Base-by-base conservation (phyloP, 30 jellyfish, hydroid and myxozoan species). In the Sanderia malayensis region DNA sequence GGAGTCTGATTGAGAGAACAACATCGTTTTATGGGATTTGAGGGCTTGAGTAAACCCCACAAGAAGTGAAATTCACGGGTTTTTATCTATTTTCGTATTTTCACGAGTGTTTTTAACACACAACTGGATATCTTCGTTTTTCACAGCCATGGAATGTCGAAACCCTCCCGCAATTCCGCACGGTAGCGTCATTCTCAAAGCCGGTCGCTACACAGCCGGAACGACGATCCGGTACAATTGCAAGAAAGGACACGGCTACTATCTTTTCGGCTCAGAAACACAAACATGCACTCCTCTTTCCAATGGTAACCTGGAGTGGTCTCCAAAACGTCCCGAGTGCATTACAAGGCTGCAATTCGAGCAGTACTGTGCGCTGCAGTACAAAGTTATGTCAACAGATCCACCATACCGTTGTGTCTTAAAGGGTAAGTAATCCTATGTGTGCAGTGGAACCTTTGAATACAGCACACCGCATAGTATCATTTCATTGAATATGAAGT, bases 251-350 rank as follows among this genome's bases (percentile, higher is more conserved):
- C 58, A 68, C 6, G 92, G 92, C 41, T 81, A 55, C 28, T 81
- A 53, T 58, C 93, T 57, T 0, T 81, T 8, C 57, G 93, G 93
- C 8, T 73, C 76, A 20, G 33, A 53, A 0, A 37, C 20, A 11
- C 93, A 81, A 21, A 68, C 86, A 0, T 81, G 93, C 62, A 10
- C 13, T 3, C 18, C 82, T 0, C 47, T 68, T 61, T 46, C 80
- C 0, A 81, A 81, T 31, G 93, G 93, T n/a, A 26, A 81, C 26
- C 59, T 71, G 82, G 28, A 53, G 24, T 81, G 93, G 93, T 58
- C 58, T 11, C 79, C 84, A 0, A 34, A 31, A 18, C 25, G 77
- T 37, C 93, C 93, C 17, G 67, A 17, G 17, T 81, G 93, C 31
- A 44, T 81, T 15, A 68, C 80, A 30, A 37, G 80, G 61, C 13